These are phyloP conservation scores for Mormyrus hasselquistii DNA, from an alignment of 2,797 vertebrate species.

Conservation along the genomic window DNA sequence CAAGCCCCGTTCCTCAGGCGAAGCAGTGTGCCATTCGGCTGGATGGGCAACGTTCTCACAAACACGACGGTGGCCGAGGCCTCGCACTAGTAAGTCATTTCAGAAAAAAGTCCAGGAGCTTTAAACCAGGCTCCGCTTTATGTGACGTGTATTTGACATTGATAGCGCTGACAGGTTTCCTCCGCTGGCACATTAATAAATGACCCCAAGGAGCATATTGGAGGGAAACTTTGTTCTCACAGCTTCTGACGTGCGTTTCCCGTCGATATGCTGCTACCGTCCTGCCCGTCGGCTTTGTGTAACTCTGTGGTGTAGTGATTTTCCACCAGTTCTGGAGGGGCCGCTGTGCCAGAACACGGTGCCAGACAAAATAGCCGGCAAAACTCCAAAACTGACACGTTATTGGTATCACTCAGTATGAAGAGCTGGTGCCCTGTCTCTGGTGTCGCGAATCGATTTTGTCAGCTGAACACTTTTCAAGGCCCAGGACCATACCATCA, in stretches of 20 bases:
- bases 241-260: not conserved
- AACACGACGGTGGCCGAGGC: not conserved
- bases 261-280: not conserved
- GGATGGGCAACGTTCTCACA: not conserved
- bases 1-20: conserved; percentile 20
- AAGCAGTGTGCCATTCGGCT: not conserved
- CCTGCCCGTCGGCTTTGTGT: not conserved
- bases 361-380: not conserved
- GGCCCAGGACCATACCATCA: not conserved
- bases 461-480: not conserved
- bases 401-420: not conserved
- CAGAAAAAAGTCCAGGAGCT: not conserved
- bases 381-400: not conserved
- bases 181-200: not conserved
- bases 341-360: not conserved
- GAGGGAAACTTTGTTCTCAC: not conserved
- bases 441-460: not conserved
- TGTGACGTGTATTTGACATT: not conserved
- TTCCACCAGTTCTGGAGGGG: not conserved
- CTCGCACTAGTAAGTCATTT: not conserved
- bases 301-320: not conserved
- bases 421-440: not conserved
- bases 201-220: not conserved
- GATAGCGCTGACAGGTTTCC: not conserved
- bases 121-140: not conserved